Evolutionary conservation across 1,140 invertebrate species (phyloP), one percentile per base, ranked within the genome.

Genomic region (Cyclina sinensis): DNA sequence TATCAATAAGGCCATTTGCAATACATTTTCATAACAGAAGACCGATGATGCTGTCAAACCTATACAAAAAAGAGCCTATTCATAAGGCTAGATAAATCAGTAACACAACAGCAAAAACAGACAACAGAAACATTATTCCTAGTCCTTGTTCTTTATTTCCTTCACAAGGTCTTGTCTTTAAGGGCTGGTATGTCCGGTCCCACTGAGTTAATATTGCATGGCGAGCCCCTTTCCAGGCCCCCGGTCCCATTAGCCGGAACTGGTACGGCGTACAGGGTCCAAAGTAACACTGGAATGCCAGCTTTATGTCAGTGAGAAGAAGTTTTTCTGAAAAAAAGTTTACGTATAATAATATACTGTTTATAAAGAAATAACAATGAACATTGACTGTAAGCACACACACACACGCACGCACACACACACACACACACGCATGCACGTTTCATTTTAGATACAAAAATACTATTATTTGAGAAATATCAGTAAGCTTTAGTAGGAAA

Each of bases 201-300:
- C 90, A 91, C 24, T 91, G 89, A 0, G 86, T 89, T 11, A 84
- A 16, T 16, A 96, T 95, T 11, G 95, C 93, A 21, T 95, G 89
- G 37, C 94, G 82, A 5, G 96, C 96, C 4, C 94, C 95, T 0
- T 87, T n/a, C 96, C 96, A 96, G 14, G 74, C 32, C 35, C 94
- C 79, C 11, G 95, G 95, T 18, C 96, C 96, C 35, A 59, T 46
- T 24, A 96, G 88, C 70, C 96, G 92, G 83, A 96, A 96, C 78
- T 95, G 96, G 83, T 96, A 96, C 0, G 96, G 94, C 1, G 94
- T 83, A 84, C 93, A 95, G 0, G 95, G 93, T 9, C 95, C 95
- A 88, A 95, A 92, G 9, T 95, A 84, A 7, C 92, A 89, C 9
- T 91, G 82, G 46, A 86, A 92, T 5, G 93, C 95, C 21, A 96